Percentiles rank a stretch among this genome's conserved stretches.
phyloP scores from a whole-genome alignment of 1,140 invertebrate species.

The Battus philenor region DNA sequence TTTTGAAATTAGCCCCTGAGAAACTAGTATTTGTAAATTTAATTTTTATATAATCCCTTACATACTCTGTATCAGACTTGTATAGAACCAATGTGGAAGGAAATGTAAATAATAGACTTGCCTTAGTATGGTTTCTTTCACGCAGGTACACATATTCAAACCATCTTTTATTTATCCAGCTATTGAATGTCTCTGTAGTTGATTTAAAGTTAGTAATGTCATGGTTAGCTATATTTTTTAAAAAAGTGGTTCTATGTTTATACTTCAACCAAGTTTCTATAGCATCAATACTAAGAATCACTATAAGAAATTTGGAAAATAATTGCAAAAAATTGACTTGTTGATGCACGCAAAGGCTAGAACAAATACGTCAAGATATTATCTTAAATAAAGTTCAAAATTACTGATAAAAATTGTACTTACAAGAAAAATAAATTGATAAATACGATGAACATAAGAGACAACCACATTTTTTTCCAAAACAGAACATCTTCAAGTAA shows the following conservation, averaged over 20 bases:
- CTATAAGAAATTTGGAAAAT: conserved; percentile 32
- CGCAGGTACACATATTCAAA: conserved; percentile 46
- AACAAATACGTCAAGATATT: conserved; percentile 23
- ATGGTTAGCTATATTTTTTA: conserved; percentile 45
- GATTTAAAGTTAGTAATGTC: conserved; percentile 36
- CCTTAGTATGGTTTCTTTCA: conserved; percentile 62
- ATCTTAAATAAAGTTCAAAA: conserved; percentile 7
- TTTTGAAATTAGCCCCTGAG: too few species aligned
- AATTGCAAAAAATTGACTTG: conserved; percentile 53
- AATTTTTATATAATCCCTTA: too few species aligned
- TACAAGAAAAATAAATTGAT: conserved; percentile 55
- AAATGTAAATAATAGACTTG: too few species aligned
- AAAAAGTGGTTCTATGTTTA: conserved; percentile 60
- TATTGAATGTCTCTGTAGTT: conserved; percentile 24
- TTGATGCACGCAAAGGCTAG: conserved; percentile 43
- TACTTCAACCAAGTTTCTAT: conserved; percentile 63
- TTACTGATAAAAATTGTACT: conserved; percentile 27
- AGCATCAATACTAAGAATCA: conserved; percentile 43
- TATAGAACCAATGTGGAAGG: too few species aligned
- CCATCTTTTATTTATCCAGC: conserved; percentile 36
- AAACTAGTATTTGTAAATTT: too few species aligned
- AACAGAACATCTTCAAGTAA: conserved; percentile 45
- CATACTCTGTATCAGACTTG: too few species aligned
- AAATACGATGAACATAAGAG: conserved; percentile 48
- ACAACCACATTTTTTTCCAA: conserved; percentile 64